Base-by-base conservation (phyloP, 2,888 invertebrate genomes). In the Yponomeuta cagnagella region DNA sequence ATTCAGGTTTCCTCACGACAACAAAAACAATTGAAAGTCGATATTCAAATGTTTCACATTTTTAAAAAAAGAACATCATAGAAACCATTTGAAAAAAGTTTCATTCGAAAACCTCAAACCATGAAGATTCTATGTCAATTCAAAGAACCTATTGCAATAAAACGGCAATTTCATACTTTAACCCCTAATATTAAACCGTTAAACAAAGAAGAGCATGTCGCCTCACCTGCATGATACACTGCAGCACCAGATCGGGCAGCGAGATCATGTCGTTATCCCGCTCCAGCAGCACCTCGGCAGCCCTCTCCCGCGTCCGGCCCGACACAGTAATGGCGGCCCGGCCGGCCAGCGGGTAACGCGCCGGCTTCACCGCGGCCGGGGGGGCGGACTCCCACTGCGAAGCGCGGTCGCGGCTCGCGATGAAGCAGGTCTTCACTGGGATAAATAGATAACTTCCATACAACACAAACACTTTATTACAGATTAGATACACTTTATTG, bases 201-300 rank as follows among this genome's bases (percentile, higher is more conserved):
- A 23, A 23, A 23, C 23, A 23, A 23, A 23, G 23, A 23, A 23
- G 23, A 23, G 23, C 23, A 23, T 23, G 43, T 2, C 52, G 12
- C 3, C 52, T 58, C 52, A 94, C 95, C 92, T 94, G 94, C 67
- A 95, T 80, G 72, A 98, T 94, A 70, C 97, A 94, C 85, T 98
- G 96, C 72, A 99, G 89, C 76, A 99, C 94, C 87, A 98, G 95
- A 74, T 97, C 96, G 0, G 97, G 94, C 73, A 99, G 87, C 71
- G 97, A 86, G 3, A 80, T 79, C 69, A 77, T 96, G 71, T 96
- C 84, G 74, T 95, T 77, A 88, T 97, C 98, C 76, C 95, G 94
- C 78, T 96, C 95, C 92, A 98, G 98, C 79, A 98, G 89, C 68
- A 96, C 89, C 93, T 98, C 98, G 77, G 95, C 96, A 1, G 96